phyloP scores from a whole-genome alignment of 2,797 vertebrate genomes.

The Poecilia wingei region DNA sequence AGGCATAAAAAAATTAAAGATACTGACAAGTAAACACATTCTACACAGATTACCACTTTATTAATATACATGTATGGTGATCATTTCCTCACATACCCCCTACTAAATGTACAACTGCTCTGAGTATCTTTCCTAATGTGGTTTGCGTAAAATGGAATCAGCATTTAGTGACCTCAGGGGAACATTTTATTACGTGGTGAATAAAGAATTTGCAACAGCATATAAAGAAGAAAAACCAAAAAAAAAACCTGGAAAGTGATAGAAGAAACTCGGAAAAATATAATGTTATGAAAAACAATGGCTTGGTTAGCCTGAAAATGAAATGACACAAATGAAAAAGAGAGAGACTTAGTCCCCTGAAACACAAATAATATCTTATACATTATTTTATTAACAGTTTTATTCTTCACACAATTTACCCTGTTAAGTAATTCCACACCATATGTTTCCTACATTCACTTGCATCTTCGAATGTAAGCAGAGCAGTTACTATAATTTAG shows the following conservation, averaged over 20 bases:
- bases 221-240: slow-evolving; percentile 9
- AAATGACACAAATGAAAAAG: slow-evolving; percentile 69
- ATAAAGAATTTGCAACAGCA: neutral
- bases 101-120: neutral
- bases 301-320: slow-evolving; percentile 71
- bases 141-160: slow-evolving; percentile 23
- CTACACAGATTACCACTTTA: neutral
- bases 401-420: slow-evolving; percentile 55
- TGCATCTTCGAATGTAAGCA: slow-evolving; percentile 57
- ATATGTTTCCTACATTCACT: slow-evolving; percentile 72
- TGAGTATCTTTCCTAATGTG: neutral
- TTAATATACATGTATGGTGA: neutral
- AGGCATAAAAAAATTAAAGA: neutral
- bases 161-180: slow-evolving; percentile 28
- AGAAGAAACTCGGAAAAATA: slow-evolving; percentile 56
- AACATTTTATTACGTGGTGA: neutral
- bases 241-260: slow-evolving; percentile 49
- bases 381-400: slow-evolving; percentile 66
- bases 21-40: neutral
- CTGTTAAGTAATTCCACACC: slow-evolving; percentile 68
- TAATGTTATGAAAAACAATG: slow-evolving; percentile 62
- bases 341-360: slow-evolving; percentile 54
- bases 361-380: slow-evolving; percentile 53
- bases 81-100: neutral
- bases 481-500: slow-evolving; percentile 70